Base-by-base conservation (phyloP, 2,113 vertebrate species). In the Jaculus jaculus region DNA sequence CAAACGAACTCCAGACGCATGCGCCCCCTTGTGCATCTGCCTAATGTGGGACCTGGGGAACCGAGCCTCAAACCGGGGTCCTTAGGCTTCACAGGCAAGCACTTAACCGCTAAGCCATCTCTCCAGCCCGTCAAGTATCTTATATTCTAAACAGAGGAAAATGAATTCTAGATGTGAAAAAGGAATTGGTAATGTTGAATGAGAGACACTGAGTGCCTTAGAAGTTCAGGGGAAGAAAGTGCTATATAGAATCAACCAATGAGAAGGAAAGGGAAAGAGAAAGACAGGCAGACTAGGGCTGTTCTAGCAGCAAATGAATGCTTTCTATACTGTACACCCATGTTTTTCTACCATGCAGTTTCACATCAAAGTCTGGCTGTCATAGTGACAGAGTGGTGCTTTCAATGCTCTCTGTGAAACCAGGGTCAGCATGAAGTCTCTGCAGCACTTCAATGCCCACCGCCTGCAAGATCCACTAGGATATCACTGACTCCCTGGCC, bases 391-490 rank as follows among this genome's bases (percentile, higher is more conserved):
- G 81, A 26, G 54, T 51, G 37, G 51, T 4, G 58, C 66, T 95
- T 95, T 72, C n/a, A 84, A 61, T 17, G 10, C 28, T 84, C 18
- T 75, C 89, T 47, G 58, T 47, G 82, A 94, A 94, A 32, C 15
- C 9, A 11, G 34, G 30, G 37, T 60, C 13, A 0, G 58, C 92
- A 73, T 69, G 86, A 85, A 65, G 28, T 37, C n/a, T 58, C 89
- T 73, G 23, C 8, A 37, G 58, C 13, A 9, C 86, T 90, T 94
- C 90, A 75, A 0, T 84, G 74, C 54, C 18, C 39, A 83, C 94
- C 96, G 89, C 95, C 87, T 17, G 0, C n/a, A 96, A 82, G 90
- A 90, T 89, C 42, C 91, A 96, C 94, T 90, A 6, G 83, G 87
- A 94, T n/a, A 89, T 94, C 93, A 51, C 0, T 12, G 84, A 87